Conservation (phyloP, 2,113 vertebrate genomes). For the Manacus vitellinus region DNA sequence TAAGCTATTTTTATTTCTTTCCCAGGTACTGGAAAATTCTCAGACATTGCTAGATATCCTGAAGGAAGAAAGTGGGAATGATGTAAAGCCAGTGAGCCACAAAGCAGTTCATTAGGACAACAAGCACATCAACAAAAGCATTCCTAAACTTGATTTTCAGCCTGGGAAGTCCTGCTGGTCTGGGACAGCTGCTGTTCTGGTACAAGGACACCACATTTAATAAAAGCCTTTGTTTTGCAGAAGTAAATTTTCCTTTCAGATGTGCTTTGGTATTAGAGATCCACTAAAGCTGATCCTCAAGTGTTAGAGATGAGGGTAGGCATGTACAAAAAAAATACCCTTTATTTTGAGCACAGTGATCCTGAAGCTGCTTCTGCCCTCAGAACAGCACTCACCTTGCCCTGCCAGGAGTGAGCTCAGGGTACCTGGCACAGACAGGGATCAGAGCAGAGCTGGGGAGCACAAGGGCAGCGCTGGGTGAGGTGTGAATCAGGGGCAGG, state of each 20-base stretch:
- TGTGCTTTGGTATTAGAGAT: background rate
- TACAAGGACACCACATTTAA: background rate
- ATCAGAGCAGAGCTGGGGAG: background rate
- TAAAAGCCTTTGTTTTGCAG: background rate
- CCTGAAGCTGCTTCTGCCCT: background rate
- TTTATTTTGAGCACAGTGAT: background rate
- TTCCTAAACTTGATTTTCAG: background rate
- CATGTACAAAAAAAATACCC: background rate
- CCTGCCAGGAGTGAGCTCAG: background rate
- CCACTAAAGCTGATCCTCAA: background rate
- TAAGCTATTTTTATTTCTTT: slow-evolving; percentile 38
- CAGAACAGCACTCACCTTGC: background rate
- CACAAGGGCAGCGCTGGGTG: accelerated
- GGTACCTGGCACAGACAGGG: background rate
- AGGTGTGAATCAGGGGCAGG: background rate
- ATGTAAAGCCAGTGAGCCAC: slow-evolving; percentile 77
- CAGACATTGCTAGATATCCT: slow-evolving; percentile 88
- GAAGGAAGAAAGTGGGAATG: slow-evolving; percentile 84
- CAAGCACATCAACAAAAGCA: background rate
- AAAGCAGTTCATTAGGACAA: slow-evolving; percentile 67
- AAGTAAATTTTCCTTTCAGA: background rate
- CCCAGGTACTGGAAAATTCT: slow-evolving; percentile 91
- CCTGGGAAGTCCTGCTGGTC: background rate
- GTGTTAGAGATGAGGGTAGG: background rate
- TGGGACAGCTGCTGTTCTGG: background rate